A percentile compares a stretch with the other conserved stretches of the same genome.
phyloP scores from a whole-genome alignment of 2,888 invertebrate species.

The Poecilobothrus nobilitatus region DNA sequence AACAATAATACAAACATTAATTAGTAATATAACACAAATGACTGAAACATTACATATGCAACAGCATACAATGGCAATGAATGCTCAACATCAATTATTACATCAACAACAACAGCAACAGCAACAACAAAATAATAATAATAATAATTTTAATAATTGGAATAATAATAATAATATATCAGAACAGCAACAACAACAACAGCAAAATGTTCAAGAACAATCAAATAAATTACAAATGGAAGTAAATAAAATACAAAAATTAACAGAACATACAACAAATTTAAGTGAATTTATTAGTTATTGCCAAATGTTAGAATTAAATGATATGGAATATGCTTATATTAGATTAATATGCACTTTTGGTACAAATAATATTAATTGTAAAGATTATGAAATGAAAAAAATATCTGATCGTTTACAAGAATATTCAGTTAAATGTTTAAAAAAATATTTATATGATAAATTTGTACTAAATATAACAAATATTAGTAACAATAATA shows the following conservation, averaged over 20 bases:
- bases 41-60: constrained; percentile 28
- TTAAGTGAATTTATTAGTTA: constrained; percentile 73
- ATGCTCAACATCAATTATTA: no score
- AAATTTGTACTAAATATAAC: neutral
- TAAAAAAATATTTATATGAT: constrained; percentile 43
- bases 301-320: constrained; percentile 65
- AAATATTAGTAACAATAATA: neutral
- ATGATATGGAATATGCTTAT: constrained; percentile 80
- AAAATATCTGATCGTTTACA: constrained; percentile 52
- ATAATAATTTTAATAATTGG: neutral
- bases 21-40: constrained; percentile 53
- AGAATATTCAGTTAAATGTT: constrained; percentile 53
- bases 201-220: constrained; percentile 29
- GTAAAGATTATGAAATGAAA: constrained; percentile 39
- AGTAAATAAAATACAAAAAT: constrained; percentile 65
- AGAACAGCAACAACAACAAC: neutral
- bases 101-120: neutral
- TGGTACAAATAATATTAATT: constrained; percentile 55
- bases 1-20: constrained; percentile 65
- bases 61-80: no score
- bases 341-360: constrained; percentile 77
- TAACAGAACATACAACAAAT: constrained; percentile 70
- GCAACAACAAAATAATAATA: neutral
- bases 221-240: constrained; percentile 34
- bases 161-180: neutral